Evolutionary conservation across 2,113 vertebrate genomes (phyloP), one percentile per base, ranked within the genome.

Genomic region (Lethenteron camtschaticum): DNA sequence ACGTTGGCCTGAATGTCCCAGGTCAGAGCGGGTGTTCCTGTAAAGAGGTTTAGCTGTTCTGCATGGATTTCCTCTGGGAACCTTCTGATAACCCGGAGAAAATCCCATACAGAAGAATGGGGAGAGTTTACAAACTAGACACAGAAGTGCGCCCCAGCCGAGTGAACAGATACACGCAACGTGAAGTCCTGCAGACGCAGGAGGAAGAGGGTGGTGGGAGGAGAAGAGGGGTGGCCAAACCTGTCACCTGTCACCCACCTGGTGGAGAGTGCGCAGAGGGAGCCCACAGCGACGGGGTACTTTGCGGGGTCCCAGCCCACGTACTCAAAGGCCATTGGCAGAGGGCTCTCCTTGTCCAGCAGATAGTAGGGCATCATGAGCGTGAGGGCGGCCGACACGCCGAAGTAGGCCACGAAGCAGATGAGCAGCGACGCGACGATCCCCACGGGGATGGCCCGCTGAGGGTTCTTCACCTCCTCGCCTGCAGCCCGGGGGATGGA

Each of bases 361-460:
- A 95, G 84, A 73, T 86, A 95, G 74, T 99, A 99, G 0, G 94
- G 94, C 94, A 99, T 99, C 94, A 96, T 99, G 57, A 99, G 83
- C 0, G 94, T 99, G 71, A 99, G 80, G 2, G 94, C 90, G 24
- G 94, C 91, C 1, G 94, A 99, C 74, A 99, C 94, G 0, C 90
- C 89, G 73, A 96, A 95, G 75, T 99, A 99, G 1, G 91, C 94
- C 83, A 89, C 76, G 77, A 99, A 99, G 68, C 94, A 99, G 72
- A 96, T 84, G 2, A 92, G 85, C 72, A 99, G 79, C 1, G 94
- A 99, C 24, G 84, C 81, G 75, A 99, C 90, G 68, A 99, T 99
- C 74, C 94, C 94, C 55, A 94, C 86, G 56, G 94, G 94, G 76
- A 99, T 96, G 71, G 94, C 90, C 76, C 80, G 90, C 81, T 99